Evolutionary conservation across 2,113 vertebrate species (phyloP).

Genomic region (Petromus typicus): DNA sequence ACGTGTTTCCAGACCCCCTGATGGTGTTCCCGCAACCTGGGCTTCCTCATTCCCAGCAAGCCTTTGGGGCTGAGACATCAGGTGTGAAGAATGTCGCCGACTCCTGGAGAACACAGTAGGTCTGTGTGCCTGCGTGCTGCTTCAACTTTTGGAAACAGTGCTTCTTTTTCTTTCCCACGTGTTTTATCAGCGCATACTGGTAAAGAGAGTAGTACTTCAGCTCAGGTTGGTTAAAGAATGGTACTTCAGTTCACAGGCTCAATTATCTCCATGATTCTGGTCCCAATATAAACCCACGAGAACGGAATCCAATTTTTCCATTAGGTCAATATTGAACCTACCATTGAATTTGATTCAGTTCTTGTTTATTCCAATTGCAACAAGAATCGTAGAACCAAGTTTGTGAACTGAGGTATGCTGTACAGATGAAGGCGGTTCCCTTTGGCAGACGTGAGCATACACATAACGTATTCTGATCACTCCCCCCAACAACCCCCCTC

Average conservation of each 20-base stretch:
- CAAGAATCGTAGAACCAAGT: background rate
- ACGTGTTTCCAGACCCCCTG: background rate
- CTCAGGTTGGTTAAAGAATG: too few species aligned
- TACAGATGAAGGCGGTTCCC: background rate
- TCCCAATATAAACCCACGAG: background rate
- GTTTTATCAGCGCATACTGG: background rate
- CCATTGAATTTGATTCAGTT: background rate
- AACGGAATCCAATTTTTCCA: background rate
- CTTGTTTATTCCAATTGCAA: background rate
- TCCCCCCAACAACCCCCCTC: background rate
- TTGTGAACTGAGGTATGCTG: background rate
- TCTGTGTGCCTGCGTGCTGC: background rate
- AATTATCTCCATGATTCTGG: background rate
- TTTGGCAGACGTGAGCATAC: background rate
- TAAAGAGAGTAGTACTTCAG: background rate
- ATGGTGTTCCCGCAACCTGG: background rate
- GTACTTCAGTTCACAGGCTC: background rate
- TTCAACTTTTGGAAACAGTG: background rate
- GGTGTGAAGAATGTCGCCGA: background rate
- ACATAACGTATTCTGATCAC: background rate
- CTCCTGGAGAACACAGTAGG: background rate
- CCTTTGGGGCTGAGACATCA: background rate
- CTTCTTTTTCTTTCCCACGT: background rate
- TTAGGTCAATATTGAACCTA: background rate
- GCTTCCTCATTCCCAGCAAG: slow-evolving; percentile 20